These are phyloP conservation scores for cattle (Bos taurus) DNA, from an alignment of 2,113 vertebrate genomes.

Conservation along the genomic window DNA sequence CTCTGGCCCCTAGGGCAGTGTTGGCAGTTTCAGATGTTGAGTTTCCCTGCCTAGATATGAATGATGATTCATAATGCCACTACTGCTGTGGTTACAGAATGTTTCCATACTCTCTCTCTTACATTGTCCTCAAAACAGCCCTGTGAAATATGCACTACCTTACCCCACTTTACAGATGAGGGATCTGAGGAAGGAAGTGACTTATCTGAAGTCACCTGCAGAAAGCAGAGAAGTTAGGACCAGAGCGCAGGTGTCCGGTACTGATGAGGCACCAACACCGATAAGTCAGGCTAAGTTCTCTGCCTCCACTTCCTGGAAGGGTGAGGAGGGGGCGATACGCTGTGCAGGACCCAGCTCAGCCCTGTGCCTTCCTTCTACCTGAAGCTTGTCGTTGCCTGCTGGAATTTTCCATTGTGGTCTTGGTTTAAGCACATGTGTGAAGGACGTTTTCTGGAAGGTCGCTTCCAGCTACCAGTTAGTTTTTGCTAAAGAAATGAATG, in stretches of 20 bases:
- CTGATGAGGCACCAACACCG: not conserved
- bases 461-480: conserved; percentile 58
- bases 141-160: not conserved
- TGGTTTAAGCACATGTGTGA: not conserved
- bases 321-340: accelerated
- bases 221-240: not conserved
- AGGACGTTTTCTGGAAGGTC: conserved; percentile 47
- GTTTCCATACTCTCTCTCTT: not conserved
- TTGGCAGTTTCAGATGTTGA: not conserved
- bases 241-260: not conserved
- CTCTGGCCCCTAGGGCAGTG: not conserved
- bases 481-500: conserved; percentile 63
- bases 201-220: not conserved
- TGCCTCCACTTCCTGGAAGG: not conserved
- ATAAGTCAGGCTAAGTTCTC: not conserved
- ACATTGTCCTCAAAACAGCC: not conserved
- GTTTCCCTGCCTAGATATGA: not conserved
- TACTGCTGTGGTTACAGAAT: not conserved
- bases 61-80: not conserved
- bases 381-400: not conserved
- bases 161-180: not conserved
- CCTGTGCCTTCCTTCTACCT: not conserved
- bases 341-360: not conserved
- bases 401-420: not conserved
- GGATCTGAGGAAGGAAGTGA: not conserved